Evolutionary conservation across 2,797 vertebrate species (phyloP).

Genomic region (Leuciscus waleckii): DNA sequence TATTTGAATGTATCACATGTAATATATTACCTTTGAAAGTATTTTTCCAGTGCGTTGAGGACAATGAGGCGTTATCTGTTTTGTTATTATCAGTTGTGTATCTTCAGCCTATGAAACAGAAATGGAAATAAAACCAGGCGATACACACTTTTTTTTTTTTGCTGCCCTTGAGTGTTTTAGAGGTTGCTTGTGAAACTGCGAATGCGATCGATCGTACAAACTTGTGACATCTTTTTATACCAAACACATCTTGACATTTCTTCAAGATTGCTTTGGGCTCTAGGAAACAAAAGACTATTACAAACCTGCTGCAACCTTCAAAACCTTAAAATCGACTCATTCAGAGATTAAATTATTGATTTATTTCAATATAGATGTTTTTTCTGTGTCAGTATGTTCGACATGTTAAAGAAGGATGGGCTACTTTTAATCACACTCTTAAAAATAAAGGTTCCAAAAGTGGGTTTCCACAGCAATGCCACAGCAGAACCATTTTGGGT

Average conservation of each 20-base stretch:
- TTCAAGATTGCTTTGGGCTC: neutral
- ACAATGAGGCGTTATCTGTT: constrained; percentile 65
- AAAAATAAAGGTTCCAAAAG: no score
- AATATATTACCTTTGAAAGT: constrained; percentile 68
- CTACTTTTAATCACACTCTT: neutral
- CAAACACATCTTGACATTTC: neutral
- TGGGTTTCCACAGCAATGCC: no score
- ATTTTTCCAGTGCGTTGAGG: constrained; percentile 59
- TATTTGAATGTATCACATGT: constrained; percentile 68
- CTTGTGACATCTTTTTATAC: neutral
- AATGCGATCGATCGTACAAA: neutral
- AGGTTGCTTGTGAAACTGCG: neutral
- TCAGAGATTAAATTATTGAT: neutral
- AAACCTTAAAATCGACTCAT: neutral
- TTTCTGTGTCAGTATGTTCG: neutral
- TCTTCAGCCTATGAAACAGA: constrained; percentile 43
- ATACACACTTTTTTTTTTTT: constrained; percentile 9
- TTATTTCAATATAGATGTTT: constrained; percentile 11
- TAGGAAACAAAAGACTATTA: constrained; percentile 11
- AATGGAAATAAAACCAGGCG: constrained; percentile 47
- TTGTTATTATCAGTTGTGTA: constrained; percentile 52
- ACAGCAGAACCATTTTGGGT: no score
- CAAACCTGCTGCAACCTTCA: constrained; percentile 7
- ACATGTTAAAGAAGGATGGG: neutral
- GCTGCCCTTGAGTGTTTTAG: neutral